A percentile compares a stretch with the other conserved stretches of the same genome.
phyloP scores from a whole-genome alignment of 2,888 invertebrate species.

The Xylota segnis region DNA sequence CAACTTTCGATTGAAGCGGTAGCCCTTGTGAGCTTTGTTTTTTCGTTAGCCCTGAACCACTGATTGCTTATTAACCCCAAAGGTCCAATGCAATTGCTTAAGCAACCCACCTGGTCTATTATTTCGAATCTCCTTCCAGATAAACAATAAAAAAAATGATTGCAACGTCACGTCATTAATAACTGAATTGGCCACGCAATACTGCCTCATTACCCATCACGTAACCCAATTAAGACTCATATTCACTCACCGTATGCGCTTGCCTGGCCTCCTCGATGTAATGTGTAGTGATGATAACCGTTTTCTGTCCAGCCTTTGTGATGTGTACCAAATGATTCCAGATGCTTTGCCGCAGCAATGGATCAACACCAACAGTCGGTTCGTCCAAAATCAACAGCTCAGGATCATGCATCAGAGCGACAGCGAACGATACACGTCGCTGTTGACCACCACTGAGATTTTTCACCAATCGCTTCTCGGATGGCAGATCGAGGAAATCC shows the following conservation, averaged over 20 bases:
- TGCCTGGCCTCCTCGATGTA: constrained; percentile 98
- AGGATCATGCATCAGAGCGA: constrained; percentile 96
- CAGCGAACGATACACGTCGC: constrained; percentile 95
- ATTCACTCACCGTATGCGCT: constrained; percentile 91
- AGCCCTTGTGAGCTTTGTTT: not conserved
- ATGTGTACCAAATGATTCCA: constrained; percentile 97
- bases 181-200: constrained; percentile 1
- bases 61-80: not conserved
- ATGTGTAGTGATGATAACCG: constrained; percentile 96
- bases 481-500: constrained; percentile 95
- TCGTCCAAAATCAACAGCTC: constrained; percentile 96
- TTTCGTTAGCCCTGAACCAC: not conserved
- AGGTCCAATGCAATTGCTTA: not conserved
- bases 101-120: constrained; percentile 1
- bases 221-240: constrained; percentile 1
- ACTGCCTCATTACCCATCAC: not conserved
- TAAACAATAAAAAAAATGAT: not conserved
- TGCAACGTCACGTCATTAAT: not conserved
- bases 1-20: not conserved
- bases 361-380: constrained; percentile 97
- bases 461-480: constrained; percentile 91
- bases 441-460: constrained; percentile 96
- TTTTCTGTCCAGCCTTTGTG: constrained; percentile 95
- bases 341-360: constrained; percentile 94
- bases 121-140: not conserved